A percentile compares a stretch with the other conserved stretches of the same genome.
Conservation (phyloP, 2,888 invertebrate species). For the Spatulosminthurus flaviceps region DNA sequence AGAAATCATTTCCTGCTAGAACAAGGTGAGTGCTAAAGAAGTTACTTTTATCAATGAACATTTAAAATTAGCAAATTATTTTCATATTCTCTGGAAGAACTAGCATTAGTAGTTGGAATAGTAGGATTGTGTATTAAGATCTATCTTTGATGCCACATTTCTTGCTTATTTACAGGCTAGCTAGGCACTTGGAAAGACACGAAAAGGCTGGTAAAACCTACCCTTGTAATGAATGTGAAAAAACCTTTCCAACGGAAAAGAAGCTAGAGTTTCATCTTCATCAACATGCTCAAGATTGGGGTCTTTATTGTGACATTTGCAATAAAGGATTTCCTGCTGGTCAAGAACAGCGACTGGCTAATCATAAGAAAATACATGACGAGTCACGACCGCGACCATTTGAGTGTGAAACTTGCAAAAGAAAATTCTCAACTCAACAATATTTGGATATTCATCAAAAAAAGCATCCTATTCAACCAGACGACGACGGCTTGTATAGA, state of each 20-base stretch:
- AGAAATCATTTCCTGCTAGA: conserved; percentile 21
- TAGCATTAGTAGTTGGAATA: too few relatives aligned
- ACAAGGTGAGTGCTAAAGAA: conserved; percentile 20
- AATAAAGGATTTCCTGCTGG: conserved; percentile 31
- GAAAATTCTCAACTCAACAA: conserved; percentile 24
- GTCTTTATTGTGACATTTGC: conserved; percentile 27
- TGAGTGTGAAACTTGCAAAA: not conserved
- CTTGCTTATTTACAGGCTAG: not conserved
- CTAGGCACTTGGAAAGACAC: conserved; percentile 15
- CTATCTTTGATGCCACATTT: not conserved
- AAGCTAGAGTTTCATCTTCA: conserved; percentile 33
- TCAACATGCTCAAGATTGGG: conserved; percentile 26
- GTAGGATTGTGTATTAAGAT: not conserved
- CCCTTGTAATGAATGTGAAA: conserved; percentile 27
- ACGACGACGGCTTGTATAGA: conserved; percentile 26
- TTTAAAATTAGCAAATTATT: too few relatives aligned
- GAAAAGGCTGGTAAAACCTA: conserved; percentile 19
- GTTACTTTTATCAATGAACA: too few relatives aligned
- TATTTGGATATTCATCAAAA: conserved; percentile 34
- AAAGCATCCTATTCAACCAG: conserved; percentile 31
- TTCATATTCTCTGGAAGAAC: too few relatives aligned
- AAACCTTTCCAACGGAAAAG: conserved; percentile 18
- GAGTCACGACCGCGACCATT: conserved; percentile 16
- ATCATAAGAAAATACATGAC: conserved; percentile 31
- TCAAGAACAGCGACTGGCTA: not conserved